These are phyloP conservation scores for Pogonus chalceus DNA, from an alignment of 1,140 invertebrate species.

Conservation along the genomic window DNA sequence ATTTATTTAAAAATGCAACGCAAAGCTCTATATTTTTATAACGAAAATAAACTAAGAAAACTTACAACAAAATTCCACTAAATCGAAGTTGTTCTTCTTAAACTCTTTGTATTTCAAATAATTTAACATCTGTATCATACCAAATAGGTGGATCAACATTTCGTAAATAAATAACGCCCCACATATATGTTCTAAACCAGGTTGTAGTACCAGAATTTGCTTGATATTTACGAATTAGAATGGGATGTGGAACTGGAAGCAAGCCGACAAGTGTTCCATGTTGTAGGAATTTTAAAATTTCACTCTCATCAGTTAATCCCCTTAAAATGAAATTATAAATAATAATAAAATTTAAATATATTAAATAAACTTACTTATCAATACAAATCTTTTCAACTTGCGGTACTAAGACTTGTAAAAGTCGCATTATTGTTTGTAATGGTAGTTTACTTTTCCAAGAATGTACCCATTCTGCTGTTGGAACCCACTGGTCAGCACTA, in stretches of 20 bases:
- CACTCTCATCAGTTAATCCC: constrained; percentile 97
- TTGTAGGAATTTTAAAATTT: constrained; percentile 97
- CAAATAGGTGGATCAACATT: constrained; percentile 98
- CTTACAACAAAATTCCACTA: no score
- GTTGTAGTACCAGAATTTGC: constrained; percentile 95
- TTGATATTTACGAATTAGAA: constrained; percentile 97
- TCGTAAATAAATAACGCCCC: constrained; percentile 96
- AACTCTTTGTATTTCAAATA: constrained; percentile 94
- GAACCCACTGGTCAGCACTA: constrained; percentile 54
- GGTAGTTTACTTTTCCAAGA: constrained; percentile 96
- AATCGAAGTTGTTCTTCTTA: no score
- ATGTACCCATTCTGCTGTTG: constrained; percentile 87
- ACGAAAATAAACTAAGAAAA: no score
- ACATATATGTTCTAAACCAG: constrained; percentile 99
- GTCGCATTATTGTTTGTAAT: constrained; percentile 96
- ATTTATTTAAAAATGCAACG: no score
- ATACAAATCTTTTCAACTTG: constrained; percentile 99
- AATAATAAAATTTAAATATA: constrained; percentile 12
- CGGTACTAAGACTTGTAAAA: constrained; percentile 95
- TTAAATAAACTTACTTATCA: constrained; percentile 70
- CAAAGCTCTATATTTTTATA: no score
- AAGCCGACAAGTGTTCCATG: constrained; percentile 97
- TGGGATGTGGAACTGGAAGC: constrained; percentile 96
- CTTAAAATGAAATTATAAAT: constrained; percentile 43
- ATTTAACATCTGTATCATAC: constrained; percentile 98